These are phyloP conservation scores for Trichonephila clavata DNA, from an alignment of 1,140 invertebrate species.

Conservation along the genomic window DNA sequence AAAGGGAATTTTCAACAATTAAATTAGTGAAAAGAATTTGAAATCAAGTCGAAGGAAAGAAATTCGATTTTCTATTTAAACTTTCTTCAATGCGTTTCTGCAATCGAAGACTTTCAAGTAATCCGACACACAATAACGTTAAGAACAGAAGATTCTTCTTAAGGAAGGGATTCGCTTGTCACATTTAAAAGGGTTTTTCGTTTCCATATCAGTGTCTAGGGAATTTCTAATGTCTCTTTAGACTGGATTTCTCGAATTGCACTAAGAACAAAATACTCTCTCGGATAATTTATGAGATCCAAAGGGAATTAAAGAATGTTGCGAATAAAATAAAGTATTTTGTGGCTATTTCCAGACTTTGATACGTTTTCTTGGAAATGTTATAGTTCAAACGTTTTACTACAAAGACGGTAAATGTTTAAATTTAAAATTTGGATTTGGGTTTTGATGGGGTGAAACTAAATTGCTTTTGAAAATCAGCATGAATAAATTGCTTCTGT, in stretches of 20 bases:
- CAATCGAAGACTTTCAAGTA: neutral
- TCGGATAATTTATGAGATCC: slow-evolving; percentile 28
- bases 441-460: no score
- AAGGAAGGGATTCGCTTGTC: neutral
- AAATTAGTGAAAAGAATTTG: no score
- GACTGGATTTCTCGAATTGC: slow-evolving; percentile 34
- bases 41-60: neutral
- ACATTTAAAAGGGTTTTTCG: slow-evolving; percentile 21
- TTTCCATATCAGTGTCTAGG: slow-evolving; percentile 19
- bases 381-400: neutral
- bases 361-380: neutral
- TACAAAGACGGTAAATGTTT: neutral
- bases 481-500: no score
- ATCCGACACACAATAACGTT: neutral
- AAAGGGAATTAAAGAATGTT: neutral
- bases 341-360: neutral
- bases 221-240: neutral
- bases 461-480: no score
- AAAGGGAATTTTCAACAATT: no score
- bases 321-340: neutral
- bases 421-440: neutral
- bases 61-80: slow-evolving; percentile 7
- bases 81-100: neutral
- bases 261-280: slow-evolving; percentile 4
- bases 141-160: neutral